Conservation (phyloP, 92 coral and sea anemone species). For the Metridium senile region DNA sequence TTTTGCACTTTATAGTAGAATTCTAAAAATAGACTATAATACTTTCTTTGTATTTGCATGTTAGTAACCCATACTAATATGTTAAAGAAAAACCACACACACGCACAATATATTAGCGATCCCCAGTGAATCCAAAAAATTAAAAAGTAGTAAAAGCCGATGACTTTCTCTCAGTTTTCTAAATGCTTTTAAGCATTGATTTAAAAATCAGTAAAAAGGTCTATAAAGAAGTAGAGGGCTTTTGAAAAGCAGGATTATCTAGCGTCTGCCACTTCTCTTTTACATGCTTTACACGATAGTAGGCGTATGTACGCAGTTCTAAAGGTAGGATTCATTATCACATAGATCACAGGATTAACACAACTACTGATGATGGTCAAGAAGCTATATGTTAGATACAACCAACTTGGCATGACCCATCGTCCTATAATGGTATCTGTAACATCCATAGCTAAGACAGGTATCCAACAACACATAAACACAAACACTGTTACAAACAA, state of each 20-base stretch:
- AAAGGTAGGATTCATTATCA: constrained; percentile 48
- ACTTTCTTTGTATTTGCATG: too few species aligned
- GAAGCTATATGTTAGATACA: constrained; percentile 35
- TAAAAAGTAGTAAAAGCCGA: too few species aligned
- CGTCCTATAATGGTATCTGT: constrained; percentile 41
- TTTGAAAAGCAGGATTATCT: neutral
- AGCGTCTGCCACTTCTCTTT: neutral
- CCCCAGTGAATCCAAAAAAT: too few species aligned
- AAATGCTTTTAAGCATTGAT: neutral
- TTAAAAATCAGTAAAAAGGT: too few species aligned
- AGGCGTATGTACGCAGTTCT: constrained; percentile 32
- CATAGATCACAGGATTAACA: constrained; percentile 49
- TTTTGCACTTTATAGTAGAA: too few species aligned
- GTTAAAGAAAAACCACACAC: too few species aligned
- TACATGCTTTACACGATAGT: constrained; percentile 4
- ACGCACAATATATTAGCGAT: too few species aligned
- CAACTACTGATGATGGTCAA: constrained; percentile 27
- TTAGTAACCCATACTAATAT: too few species aligned
- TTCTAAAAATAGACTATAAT: too few species aligned
- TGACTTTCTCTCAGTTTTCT: neutral
- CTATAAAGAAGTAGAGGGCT: neutral
- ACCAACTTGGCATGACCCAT: constrained; percentile 50
- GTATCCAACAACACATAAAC: constrained; percentile 54
- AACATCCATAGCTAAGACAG: constrained; percentile 39
- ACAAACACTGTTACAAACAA: constrained; percentile 46